A percentile compares a stretch with the other conserved stretches of the same genome.
These are phyloP conservation scores for Sesamia inferens DNA, from an alignment of 2,888 invertebrate species.

Conservation along the genomic window DNA sequence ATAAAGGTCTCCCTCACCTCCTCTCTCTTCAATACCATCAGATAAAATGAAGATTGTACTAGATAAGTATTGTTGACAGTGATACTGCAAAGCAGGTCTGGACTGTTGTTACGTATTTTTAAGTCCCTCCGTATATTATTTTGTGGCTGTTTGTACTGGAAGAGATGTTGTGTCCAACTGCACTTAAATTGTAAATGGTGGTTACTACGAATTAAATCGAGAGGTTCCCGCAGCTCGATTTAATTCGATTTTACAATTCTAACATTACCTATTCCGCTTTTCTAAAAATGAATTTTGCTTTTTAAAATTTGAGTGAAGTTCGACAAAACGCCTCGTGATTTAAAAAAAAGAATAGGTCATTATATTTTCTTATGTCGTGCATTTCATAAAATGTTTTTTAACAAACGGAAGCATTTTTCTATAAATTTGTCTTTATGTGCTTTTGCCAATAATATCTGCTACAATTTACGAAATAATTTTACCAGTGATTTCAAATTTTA, in stretches of 20 bases:
- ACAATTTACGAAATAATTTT: conserved; percentile 54
- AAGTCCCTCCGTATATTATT: conserved; percentile 83
- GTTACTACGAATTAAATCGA: conserved; percentile 76
- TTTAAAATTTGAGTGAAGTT: conserved; percentile 88
- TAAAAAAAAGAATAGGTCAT: conserved; percentile 36
- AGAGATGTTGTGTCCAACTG: conserved; percentile 89
- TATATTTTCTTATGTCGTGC: conserved; percentile 55
- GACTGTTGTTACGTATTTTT: conserved; percentile 89
- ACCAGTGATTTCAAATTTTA: conserved; percentile 58
- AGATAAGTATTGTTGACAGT: conserved; percentile 88
- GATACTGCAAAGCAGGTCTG: conserved; percentile 88
- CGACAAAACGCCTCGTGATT: conserved; percentile 83
- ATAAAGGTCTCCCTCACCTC: conserved; percentile 88
- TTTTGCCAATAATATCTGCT: conserved; percentile 60
- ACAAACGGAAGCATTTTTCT: conserved; percentile 58
- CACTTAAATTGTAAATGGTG: conserved; percentile 89
- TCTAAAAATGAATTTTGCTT: conserved; percentile 79
- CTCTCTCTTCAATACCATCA: conserved; percentile 89
- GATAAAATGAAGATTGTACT: conserved; percentile 84
- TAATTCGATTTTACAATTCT: conserved; percentile 73
- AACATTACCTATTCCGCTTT: conserved; percentile 76
- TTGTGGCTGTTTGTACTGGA: conserved; percentile 70
- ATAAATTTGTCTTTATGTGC: conserved; percentile 64
- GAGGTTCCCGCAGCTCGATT: conserved; percentile 66
- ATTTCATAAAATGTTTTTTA: conserved; percentile 57